Conservation (phyloP, 1,140 invertebrate species). For the Scaptomyza montana region DNA sequence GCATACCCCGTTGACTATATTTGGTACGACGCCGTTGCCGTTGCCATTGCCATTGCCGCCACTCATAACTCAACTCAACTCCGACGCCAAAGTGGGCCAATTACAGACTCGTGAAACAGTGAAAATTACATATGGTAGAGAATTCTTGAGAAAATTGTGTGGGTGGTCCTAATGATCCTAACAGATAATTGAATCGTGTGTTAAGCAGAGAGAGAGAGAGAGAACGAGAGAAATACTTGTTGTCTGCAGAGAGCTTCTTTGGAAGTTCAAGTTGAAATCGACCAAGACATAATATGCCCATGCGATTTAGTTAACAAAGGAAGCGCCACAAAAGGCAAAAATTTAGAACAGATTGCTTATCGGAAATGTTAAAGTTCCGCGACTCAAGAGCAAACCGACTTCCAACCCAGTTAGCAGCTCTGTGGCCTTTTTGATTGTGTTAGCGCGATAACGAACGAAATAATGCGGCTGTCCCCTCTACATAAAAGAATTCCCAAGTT, state of each 20-base stretch:
- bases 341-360: slow-evolving; percentile 78
- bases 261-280: background rate
- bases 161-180: slow-evolving; percentile 35
- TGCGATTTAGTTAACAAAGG: slow-evolving; percentile 52
- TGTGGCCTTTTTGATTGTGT: slow-evolving; percentile 68
- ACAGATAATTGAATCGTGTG: background rate
- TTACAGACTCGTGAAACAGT: slow-evolving; percentile 21
- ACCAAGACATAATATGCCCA: background rate
- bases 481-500: slow-evolving; percentile 20
- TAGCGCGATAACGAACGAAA: slow-evolving; percentile 55
- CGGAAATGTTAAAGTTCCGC: slow-evolving; percentile 49
- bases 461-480: too few species aligned
- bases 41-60: background rate
- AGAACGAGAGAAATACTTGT: too few species aligned
- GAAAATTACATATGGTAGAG: slow-evolving; percentile 13
- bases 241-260: too few species aligned
- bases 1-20: slow-evolving; percentile 40
- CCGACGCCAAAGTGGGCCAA: slow-evolving; percentile 31
- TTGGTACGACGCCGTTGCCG: background rate
- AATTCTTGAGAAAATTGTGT: slow-evolving; percentile 20
- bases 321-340: slow-evolving; percentile 61
- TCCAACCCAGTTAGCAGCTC: slow-evolving; percentile 61
- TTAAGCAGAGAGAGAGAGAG: background rate
- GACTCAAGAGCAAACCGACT: slow-evolving; percentile 10
- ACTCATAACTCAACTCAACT: slow-evolving; percentile 33